Evolutionary conservation across 2,888 invertebrate species (phyloP), one percentile per base, ranked within the genome.

Genomic region (Archips crataeganus): DNA sequence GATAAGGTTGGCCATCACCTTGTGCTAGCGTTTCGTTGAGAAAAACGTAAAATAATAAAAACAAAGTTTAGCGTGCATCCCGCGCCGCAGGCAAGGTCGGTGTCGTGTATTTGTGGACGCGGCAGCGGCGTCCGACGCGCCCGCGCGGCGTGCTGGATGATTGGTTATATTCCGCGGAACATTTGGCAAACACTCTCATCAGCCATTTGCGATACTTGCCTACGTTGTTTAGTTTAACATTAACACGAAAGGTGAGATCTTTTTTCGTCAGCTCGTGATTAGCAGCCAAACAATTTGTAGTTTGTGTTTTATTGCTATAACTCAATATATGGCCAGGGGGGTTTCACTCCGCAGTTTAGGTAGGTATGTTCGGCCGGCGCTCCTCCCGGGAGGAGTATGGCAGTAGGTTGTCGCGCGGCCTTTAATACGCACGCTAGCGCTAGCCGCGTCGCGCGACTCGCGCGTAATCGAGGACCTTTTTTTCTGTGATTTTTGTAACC

Each of bases 21-120:
- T 92, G 88, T 84, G 83, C 81, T 83, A 86, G 86, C 84, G 83
- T 84, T 81, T 87, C 83, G 80, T 77, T 79, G 82, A 83, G 85
- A 87, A 90, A 91, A 91, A 90, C 87, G 85, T 82, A 81, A 88
- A 90, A 91, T 89, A 91, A 91, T 90, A 90, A 91, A 91, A 91
- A 91, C 90, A 91, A 87, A 82, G 82, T 81, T 83, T 83, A 86
- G 88, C 89, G 88, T 91, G 90, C 92, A 91, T 85, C 86, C 85
- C 74, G 69, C 65, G 49, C 70, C 85, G 82, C 83, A 90, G 85
- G 84, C 93, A 93, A 93, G 92, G 93, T 92, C 93, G 93, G 86
- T 90, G 92, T 86, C 89, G 91, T 79, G 87, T 93, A 93, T 93
- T 93, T 93, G 87, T 85, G 91, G 90, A 91, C 87, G 82, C 87